These are phyloP conservation scores for Sarcophilus harrisii DNA, from an alignment of 2,797 vertebrate species.

Conservation along the genomic window DNA sequence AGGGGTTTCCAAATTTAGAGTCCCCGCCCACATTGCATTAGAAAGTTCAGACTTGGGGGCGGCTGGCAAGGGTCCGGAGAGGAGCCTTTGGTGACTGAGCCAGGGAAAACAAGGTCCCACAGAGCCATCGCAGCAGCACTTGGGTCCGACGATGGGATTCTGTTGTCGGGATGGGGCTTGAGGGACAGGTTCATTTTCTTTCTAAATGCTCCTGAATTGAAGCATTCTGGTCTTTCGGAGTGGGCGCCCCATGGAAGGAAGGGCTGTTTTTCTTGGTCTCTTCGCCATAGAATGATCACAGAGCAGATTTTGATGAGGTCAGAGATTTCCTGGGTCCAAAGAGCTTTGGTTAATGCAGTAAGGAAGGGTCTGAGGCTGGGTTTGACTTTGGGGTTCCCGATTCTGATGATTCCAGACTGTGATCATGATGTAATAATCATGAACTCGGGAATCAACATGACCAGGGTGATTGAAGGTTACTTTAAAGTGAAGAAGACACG, in stretches of 20 bases:
- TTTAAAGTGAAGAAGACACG: neutral
- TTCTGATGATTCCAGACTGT: too few relatives aligned
- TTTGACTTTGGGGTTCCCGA: neutral
- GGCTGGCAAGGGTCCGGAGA: conserved; percentile 28
- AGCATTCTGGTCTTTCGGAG: neutral
- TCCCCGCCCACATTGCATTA: conserved; percentile 30
- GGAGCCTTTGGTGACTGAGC: conserved; percentile 9
- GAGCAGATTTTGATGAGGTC: neutral
- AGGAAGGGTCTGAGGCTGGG: neutral
- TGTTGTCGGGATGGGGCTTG: neutral
- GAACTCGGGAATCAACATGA: neutral
- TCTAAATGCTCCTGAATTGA: neutral
- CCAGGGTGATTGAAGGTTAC: neutral
- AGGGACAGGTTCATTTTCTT: neutral
- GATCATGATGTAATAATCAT: neutral
- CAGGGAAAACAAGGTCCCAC: conserved; percentile 62
- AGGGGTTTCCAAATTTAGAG: conserved; percentile 76
- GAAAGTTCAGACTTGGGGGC: conserved; percentile 61
- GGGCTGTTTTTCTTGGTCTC: neutral
- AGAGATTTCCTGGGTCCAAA: neutral
- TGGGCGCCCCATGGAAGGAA: neutral
- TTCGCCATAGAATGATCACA: neutral
- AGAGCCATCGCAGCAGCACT: neutral
- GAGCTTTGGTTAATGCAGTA: neutral
- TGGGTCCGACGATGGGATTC: neutral